Base-by-base conservation (phyloP, 2,113 vertebrate genomes). In the Plecturocebus donacophilus region DNA sequence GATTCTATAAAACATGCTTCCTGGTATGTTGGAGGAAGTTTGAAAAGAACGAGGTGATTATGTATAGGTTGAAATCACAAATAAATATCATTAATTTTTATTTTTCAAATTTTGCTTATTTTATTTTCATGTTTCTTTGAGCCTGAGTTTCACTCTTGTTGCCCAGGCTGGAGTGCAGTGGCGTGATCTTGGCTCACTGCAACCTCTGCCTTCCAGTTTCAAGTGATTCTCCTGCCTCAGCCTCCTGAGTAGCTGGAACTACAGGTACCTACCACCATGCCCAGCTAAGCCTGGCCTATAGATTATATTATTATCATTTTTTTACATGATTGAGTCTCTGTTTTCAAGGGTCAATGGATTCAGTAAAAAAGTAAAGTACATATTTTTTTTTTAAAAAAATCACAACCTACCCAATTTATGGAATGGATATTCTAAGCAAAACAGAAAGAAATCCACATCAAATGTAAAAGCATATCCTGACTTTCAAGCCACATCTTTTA, bases 1-100 rank as follows among this genome's bases (percentile, higher is more conserved):
- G 8, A 75, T 16, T 54, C 77, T 75, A 10, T 35, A 61, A 35
- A 49, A 35, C 40, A 35, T 2, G 71, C 20, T 75, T 66, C 45
- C 80, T 49, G 7, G 42, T 23, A 14, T 2, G 4, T 8, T 23
- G 52, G 30, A 66, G 47, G 56, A 49, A 56, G 12, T 80, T 56
- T 0, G 45, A 42, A 75, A 83, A 4, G 4, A 42, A 56, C 12
- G 13, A 35, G 12, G n/a, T 35, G 14, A 45, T 27, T 14, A 49
- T 6, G 30, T 4, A 27, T 0, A 30, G 52, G 23, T 0, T 20
- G n/a, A 68, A 49, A 27, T 16, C 20, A 35, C 32, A 38, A 35
- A 68, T 11, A 3, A 32, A 12, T 8, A 47, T 6, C 52, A 30
- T 21, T 56, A 12, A 8, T 35, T 64, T 30, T 30, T 64, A 64